Evolutionary conservation across 2,888 invertebrate genomes (phyloP), one percentile per base, ranked within the genome.

Genomic region (Eristalis tenax): DNA sequence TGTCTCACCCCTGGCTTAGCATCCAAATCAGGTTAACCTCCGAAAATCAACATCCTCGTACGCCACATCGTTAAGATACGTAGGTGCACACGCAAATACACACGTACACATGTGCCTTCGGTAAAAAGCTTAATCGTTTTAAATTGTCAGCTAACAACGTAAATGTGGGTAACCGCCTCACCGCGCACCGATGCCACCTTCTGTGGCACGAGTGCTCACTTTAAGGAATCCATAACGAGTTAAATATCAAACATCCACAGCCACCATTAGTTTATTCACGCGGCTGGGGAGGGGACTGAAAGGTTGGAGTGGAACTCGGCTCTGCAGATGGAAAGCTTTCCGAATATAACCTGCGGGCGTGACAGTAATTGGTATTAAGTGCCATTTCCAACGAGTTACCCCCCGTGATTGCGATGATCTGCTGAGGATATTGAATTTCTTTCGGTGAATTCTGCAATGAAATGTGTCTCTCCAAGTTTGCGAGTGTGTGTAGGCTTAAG

Each of bases 111-210:
- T 18, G 18, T 26, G 18, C 38, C 59, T 59, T 15, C 32, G 50
- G 23, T 23, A 38, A 56, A 38, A 59, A 59, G n/a, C 38, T 13
- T 38, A 22, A 22, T 59, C 11, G 38, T 59, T 59, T 70, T 23
- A 70, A 70, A 70, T 59, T 70, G 70, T 35, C 70, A 59, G 59
- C 70, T 18, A 59, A 59, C 35, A 70, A 38, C 59, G 26, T 59
- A 26, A 59, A 64, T 65, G 38, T 38, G 35, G 64, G 8, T 22
- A 18, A 10, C 35, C 64, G 11, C 13, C 18, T 6, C 38, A 11
- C n/a, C 10, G 11, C 28, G 8, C 22, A 10, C 22, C 22, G 8
- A 8, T 23, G 23, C 59, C 59, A 26, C 26, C 59, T 26, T 26
- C 59, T 28, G 26, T 8, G 26, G 23, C 26, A 65, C 18, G 38